Conservation (phyloP, 2,888 invertebrate genomes). For the Eupithecia exiguata region DNA sequence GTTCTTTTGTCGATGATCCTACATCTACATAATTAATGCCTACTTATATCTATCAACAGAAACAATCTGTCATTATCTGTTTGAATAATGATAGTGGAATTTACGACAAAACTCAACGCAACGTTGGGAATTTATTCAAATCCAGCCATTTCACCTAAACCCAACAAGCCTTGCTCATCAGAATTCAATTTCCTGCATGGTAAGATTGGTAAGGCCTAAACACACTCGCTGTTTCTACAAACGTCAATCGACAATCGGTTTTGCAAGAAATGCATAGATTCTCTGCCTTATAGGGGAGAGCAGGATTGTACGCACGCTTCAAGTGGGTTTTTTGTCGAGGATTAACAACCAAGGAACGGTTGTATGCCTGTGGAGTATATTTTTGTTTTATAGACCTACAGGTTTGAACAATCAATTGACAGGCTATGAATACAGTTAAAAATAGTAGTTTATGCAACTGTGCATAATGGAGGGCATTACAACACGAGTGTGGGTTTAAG, state of each 20-base stretch:
- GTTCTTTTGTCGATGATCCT: not conserved
- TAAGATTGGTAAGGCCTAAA: conserved; percentile 32
- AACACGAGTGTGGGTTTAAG: no score
- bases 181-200: conserved; percentile 38
- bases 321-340: conserved; percentile 16
- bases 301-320: conserved; percentile 15
- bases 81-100: not conserved
- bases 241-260: conserved; percentile 58
- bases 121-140: conserved; percentile 1
- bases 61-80: not conserved
- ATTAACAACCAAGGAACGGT: conserved; percentile 2
- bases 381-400: not conserved
- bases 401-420: not conserved
- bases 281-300: conserved; percentile 55
- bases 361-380: not conserved
- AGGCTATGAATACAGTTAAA: no score
- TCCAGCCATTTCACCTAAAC: conserved; percentile 1
- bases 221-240: conserved; percentile 32
- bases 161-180: conserved; percentile 1
- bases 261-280: conserved; percentile 59
- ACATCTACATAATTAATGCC: not conserved
- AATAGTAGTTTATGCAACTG: no score
- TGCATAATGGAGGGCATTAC: no score
- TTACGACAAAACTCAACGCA: not conserved
- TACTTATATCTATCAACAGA: no score